phyloP scores from a whole-genome alignment of 2,888 invertebrate species.

The Hemicrepidius hirtus region DNA sequence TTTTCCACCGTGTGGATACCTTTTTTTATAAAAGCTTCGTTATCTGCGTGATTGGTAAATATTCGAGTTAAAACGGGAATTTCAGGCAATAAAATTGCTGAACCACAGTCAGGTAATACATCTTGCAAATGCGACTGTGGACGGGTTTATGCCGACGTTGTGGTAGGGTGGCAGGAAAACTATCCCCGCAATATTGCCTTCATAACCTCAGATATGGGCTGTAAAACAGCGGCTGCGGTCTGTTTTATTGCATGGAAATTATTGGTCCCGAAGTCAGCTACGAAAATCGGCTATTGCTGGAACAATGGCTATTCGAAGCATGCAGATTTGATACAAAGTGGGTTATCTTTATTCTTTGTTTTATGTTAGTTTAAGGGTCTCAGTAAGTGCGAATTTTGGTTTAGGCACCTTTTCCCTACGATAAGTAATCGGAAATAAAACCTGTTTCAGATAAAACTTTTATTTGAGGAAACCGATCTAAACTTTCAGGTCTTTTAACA shows the following conservation, averaged over 20 bases:
- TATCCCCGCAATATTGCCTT: slow-evolving; percentile 39
- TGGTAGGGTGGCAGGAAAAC: slow-evolving; percentile 12
- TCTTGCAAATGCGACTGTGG: slow-evolving; percentile 29
- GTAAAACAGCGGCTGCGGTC: slow-evolving; percentile 40
- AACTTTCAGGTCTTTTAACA: no score
- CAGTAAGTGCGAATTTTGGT: background rate
- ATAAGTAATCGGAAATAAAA: background rate
- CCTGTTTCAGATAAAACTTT: no score
- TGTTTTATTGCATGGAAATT: slow-evolving; percentile 41
- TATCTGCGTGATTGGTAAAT: slow-evolving; percentile 25
- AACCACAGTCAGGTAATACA: slow-evolving; percentile 19
- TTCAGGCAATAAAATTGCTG: slow-evolving; percentile 19
- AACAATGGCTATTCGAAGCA: slow-evolving; percentile 17
- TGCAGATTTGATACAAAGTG: slow-evolving; percentile 37
- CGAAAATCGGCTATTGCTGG: slow-evolving; percentile 21
- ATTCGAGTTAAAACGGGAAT: slow-evolving; percentile 7
- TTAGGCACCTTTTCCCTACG: background rate
- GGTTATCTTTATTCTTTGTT: slow-evolving; percentile 19
- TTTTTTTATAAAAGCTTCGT: slow-evolving; percentile 20
- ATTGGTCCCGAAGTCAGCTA: slow-evolving; percentile 25
- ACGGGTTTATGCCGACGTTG: slow-evolving; percentile 18
- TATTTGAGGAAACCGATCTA: no score
- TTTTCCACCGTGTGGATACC: slow-evolving; percentile 21
- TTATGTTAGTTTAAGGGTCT: background rate
- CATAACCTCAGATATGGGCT: slow-evolving; percentile 38